Evolutionary conservation across 2,888 invertebrate species (phyloP), one percentile per base, ranked within the genome.

Genomic region (Eristalis tenax): DNA sequence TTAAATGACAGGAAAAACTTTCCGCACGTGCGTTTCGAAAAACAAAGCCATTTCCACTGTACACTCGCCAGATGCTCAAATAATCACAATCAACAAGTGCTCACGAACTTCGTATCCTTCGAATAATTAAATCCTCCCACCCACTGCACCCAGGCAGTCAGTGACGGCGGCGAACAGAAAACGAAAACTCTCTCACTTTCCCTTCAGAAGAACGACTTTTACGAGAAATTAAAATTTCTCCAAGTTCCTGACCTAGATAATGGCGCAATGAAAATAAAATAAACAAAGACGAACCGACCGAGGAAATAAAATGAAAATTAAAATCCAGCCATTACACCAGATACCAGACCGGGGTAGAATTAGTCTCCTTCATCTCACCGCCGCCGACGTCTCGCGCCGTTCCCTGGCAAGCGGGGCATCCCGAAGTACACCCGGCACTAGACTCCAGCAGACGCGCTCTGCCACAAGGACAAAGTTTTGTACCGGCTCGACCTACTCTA

Each of bases 231-330:
- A 87, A 80, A 87, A 87, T 76, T 64, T 71, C 26, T 80, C 83
- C 87, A 79, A 87, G 87, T 87, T 87, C 87, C 87, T 87, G 87
- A 87, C 87, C 87, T 87, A 87, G 83, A 83, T 80, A 80, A 76
- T 80, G 87, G 87, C 50, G 50, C 87, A 87, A 76, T 76, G 80
- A 73, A 79, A 81, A 79, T 86, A 87, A 87, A 87, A 87, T 80
- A 83, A 87, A 87, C 87, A 87, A 86, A 76, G 79, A 83, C 76
- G 68, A 80, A 50, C 70, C 82, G 82, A 78, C 59, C 65, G 66
- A 78, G 79, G 83, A 83, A 83, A 83, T 87, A 83, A 87, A 87
- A 87, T 68, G 83, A 87, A 83, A 87, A 87, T 87, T 87, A 87
- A 87, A 87, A 87, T 87, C 83, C 79, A 69, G 87, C 83, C 83